A percentile compares a stretch with the other conserved stretches of the same genome.
Conservation (phyloP, 2,888 invertebrate genomes). For the Oscheius sp. region DNA sequence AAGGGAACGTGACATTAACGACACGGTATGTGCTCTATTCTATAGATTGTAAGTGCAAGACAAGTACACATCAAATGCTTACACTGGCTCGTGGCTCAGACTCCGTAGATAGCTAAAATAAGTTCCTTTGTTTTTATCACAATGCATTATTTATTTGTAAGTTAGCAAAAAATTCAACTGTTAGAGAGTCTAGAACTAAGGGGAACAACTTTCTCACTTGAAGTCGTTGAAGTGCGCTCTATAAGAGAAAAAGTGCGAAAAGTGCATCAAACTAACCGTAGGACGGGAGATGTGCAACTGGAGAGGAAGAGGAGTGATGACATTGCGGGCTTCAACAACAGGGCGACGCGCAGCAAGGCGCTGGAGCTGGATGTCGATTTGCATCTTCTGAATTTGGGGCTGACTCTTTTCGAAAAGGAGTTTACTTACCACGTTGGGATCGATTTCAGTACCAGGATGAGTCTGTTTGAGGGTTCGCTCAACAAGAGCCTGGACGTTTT, state of each 20-base stretch:
- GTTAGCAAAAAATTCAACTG: slow-evolving; percentile 9
- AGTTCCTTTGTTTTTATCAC: neutral
- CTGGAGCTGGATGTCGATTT: slow-evolving; percentile 61
- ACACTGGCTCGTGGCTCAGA: slow-evolving; percentile 26
- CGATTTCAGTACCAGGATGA: slow-evolving; percentile 51
- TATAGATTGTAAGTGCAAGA: slow-evolving; percentile 22
- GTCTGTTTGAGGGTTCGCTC: slow-evolving; percentile 45
- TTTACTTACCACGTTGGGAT: slow-evolving; percentile 53
- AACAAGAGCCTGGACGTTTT: slow-evolving; percentile 59
- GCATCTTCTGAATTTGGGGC: slow-evolving; percentile 55
- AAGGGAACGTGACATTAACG: slow-evolving; percentile 24
- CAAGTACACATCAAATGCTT: slow-evolving; percentile 24
- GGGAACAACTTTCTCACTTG: slow-evolving; percentile 16
- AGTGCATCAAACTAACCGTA: slow-evolving; percentile 41
- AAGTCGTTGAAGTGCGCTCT: neutral
- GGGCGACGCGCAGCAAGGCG: slow-evolving; percentile 52
- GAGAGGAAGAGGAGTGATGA: slow-evolving; percentile 56
- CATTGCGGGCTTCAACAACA: slow-evolving; percentile 52
- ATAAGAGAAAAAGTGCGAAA: neutral
- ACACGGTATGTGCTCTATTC: slow-evolving; percentile 5
- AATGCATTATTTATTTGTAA: neutral
- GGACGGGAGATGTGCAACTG: slow-evolving; percentile 55
- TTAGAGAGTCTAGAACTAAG: slow-evolving; percentile 8
- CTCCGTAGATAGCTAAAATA: slow-evolving; percentile 17
- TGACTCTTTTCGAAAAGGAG: neutral